phyloP scores from a whole-genome alignment of 53 echinoderm and acorn worm genomes.

The Holothuria scabra region DNA sequence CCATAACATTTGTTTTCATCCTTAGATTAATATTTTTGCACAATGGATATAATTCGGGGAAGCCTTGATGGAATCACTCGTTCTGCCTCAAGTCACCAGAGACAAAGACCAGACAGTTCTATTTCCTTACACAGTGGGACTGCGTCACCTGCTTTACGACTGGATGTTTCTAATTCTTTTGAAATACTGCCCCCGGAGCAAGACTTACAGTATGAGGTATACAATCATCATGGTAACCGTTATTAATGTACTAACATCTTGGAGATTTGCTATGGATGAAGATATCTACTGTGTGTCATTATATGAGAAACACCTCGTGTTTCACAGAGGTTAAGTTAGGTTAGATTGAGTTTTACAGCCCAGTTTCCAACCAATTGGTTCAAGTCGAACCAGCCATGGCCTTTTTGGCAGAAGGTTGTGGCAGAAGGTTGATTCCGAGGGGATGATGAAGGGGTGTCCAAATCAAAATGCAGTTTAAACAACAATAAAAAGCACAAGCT shows the following conservation, averaged over 20 bases:
- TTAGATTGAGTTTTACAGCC: too few relatives aligned
- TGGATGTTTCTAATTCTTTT: slow-evolving; percentile 57
- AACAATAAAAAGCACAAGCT: too few relatives aligned
- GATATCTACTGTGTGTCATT: too few relatives aligned
- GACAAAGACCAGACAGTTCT: slow-evolving; percentile 83
- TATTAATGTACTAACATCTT: not conserved
- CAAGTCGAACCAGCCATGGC: too few relatives aligned
- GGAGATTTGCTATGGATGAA: too few relatives aligned
- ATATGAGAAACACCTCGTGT: too few relatives aligned
- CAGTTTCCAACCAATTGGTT: too few relatives aligned
- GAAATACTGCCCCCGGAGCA: slow-evolving; percentile 89
- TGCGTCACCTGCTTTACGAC: slow-evolving; percentile 61
- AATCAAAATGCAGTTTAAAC: too few relatives aligned
- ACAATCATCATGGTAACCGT: not conserved
- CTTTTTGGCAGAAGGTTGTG: too few relatives aligned
- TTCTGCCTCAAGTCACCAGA: slow-evolving; percentile 48
- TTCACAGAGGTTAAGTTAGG: too few relatives aligned
- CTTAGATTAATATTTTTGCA: not conserved
- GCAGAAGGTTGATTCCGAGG: too few relatives aligned
- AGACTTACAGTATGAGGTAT: slow-evolving; percentile 55
- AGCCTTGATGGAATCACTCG: slow-evolving; percentile 89
- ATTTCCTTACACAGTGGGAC: slow-evolving; percentile 72
- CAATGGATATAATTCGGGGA: slow-evolving; percentile 91
- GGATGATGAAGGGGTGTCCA: too few relatives aligned
- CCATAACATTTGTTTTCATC: not conserved